phyloP scores from a whole-genome alignment of 2,113 vertebrate genomes.

The Nannospalax galili region DNA sequence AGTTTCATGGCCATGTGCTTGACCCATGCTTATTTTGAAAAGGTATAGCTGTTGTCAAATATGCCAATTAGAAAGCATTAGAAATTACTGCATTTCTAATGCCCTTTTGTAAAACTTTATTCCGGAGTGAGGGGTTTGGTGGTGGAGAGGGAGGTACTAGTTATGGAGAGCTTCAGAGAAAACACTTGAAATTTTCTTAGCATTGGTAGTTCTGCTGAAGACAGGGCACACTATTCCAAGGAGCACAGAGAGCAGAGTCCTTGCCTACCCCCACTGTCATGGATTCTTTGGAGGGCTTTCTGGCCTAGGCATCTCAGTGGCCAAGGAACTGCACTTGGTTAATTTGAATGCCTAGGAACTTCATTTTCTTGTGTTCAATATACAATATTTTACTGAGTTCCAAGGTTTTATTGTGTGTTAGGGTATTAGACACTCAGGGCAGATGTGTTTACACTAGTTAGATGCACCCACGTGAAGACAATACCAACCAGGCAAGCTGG shows the following conservation, averaged over 20 bases:
- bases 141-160: not conserved
- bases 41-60: not conserved
- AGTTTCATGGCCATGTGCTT: slow-evolving; percentile 28
- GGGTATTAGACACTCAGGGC: slow-evolving; percentile 10
- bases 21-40: slow-evolving; percentile 55
- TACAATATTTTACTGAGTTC: not conserved
- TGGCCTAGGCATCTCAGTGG: not conserved
- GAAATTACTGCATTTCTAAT: slow-evolving; percentile 46
- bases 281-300: not conserved
- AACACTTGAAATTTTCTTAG: not conserved
- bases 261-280: not conserved
- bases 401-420: slow-evolving; percentile 17
- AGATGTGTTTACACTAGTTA: not conserved
- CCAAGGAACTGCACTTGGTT: not conserved
- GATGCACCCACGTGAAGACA: not conserved
- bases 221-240: not conserved
- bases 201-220: not conserved
- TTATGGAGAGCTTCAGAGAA: not conserved
- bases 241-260: not conserved
- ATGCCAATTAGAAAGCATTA: slow-evolving; percentile 45
- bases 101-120: not conserved
- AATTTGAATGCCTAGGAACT: slow-evolving; percentile 14
- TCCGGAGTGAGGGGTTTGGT: not conserved
- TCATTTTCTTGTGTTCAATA: slow-evolving; percentile 2
- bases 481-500: too few species aligned